Evolutionary conservation across 2,888 invertebrate genomes (phyloP), one percentile per base, ranked within the genome.

Genomic region (Atethmia centrago): DNA sequence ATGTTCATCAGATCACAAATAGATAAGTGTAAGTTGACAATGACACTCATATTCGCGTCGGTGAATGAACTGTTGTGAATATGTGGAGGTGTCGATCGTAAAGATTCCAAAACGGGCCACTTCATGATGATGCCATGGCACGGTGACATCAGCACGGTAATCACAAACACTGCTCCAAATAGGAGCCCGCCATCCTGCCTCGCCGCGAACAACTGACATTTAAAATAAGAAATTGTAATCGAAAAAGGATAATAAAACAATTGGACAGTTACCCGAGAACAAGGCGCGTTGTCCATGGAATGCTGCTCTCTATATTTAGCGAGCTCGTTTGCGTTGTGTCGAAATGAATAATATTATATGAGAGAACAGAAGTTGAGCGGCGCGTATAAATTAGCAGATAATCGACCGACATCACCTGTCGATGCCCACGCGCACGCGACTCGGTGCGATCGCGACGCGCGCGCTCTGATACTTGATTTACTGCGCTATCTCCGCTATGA

Each of bases 21-120:
- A 93, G 92, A 92, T 90, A 89, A 90, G 90, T 91, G 86, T 87
- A 83, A 90, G 90, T 90, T 91, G 91, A 92, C 92, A 92, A 92
- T 92, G 91, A 93, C 92, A 93, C 92, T 92, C 88, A 90, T 84
- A 92, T 92, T 91, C 80, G 85, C 87, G 84, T 77, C 93, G 95
- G 95, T 95, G 94, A 95, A 95, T 93, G 95, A 96, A 95, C 96
- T 90, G 90, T 84, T 89, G 91, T 91, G 84, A 90, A 92, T 89
- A 91, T 94, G 95, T 95, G 95, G 95, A 94, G 95, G 95, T 95
- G 95, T 92, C 85, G 93, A 91, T 94, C 95, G 93, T 95, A 95
- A 95, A 94, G 92, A 91, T 92, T 90, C 94, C 94, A 93, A 95
- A 95, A 92, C 91, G 91, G 95, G 94, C 92, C 92, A 88, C 92